Conservation (phyloP, 2,797 vertebrate species). For the Micrastur ruficollis region DNA sequence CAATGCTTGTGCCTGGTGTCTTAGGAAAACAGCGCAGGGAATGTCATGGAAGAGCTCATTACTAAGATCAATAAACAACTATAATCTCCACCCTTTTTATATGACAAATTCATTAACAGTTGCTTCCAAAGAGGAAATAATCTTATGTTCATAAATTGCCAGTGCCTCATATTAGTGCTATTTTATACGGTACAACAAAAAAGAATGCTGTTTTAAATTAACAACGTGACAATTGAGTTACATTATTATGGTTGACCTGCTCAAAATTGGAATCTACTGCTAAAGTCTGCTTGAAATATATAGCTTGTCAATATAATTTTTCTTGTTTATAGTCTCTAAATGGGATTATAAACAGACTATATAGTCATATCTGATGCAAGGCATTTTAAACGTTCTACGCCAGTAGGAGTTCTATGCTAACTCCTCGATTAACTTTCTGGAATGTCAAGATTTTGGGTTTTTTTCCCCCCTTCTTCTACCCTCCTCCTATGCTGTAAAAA, state of each 20-base stretch:
- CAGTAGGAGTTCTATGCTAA: background rate
- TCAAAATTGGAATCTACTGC: background rate
- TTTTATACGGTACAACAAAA: background rate
- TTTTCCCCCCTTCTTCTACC: fast-evolving
- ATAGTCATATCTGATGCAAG: background rate
- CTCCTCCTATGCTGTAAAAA: background rate
- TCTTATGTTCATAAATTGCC: background rate
- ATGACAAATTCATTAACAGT: background rate
- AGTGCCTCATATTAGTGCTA: background rate
- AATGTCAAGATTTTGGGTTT: background rate
- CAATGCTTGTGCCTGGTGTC: fast-evolving
- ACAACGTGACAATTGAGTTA: background rate
- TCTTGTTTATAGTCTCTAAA: background rate
- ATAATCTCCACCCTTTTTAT: background rate
- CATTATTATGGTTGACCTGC: background rate
- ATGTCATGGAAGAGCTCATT: background rate
- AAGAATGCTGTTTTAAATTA: background rate
- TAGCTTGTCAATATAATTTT: background rate
- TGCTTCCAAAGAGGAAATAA: background rate
- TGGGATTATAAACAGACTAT: background rate
- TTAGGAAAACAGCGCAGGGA: background rate
- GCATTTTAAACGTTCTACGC: background rate
- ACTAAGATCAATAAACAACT: background rate
- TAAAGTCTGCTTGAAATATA: background rate
- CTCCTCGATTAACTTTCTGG: background rate